Evolutionary conservation across 2,113 vertebrate species (phyloP).

Genomic region (Pterophyllum scalare): DNA sequence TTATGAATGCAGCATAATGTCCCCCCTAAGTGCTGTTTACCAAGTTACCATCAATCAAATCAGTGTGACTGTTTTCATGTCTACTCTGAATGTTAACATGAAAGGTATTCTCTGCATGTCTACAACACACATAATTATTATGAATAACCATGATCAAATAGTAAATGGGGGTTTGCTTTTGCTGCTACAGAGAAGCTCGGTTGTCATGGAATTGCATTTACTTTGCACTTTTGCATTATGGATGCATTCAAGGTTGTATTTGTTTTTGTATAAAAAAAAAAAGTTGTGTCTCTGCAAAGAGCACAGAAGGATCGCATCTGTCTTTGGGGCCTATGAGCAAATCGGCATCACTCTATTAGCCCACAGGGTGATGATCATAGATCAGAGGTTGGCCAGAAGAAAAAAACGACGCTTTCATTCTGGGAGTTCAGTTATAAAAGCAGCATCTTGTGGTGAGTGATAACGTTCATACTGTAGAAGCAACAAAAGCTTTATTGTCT

Average conservation of each 20-base stretch:
- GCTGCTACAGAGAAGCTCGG: background rate
- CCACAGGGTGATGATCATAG: background rate
- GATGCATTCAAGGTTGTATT: background rate
- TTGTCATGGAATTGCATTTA: background rate
- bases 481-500: background rate
- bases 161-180: background rate
- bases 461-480: background rate
- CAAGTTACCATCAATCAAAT: conserved; percentile 21
- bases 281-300: background rate
- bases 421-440: background rate
- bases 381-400: background rate
- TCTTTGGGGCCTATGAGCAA: background rate
- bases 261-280: background rate
- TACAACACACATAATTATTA: conserved; percentile 1
- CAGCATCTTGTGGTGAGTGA: background rate
- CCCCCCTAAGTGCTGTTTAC: conserved; percentile 12
- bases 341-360: background rate
- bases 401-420: background rate
- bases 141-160: background rate
- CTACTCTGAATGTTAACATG: background rate
- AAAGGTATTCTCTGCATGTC: background rate
- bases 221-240: background rate
- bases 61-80: background rate
- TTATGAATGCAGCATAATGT: background rate
- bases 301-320: background rate